phyloP scores from a whole-genome alignment of 2,888 invertebrate species.

The Nasonovia ribisnigri region DNA sequence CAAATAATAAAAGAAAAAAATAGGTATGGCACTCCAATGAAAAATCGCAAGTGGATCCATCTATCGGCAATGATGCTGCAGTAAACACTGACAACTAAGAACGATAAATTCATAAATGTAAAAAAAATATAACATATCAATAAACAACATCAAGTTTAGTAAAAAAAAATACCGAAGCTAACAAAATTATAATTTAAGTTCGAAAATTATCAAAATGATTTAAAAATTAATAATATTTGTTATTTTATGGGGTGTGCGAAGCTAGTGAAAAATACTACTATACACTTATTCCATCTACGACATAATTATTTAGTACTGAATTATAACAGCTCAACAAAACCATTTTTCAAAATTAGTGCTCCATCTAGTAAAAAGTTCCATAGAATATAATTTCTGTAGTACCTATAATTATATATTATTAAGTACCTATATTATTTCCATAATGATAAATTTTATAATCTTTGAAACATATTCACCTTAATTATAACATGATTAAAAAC shows the following conservation, averaged over 20 bases:
- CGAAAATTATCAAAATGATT: too few relatives aligned
- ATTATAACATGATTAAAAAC: neutral
- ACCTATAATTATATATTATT: neutral
- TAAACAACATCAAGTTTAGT: neutral
- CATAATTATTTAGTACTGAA: neutral
- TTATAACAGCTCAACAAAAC: neutral
- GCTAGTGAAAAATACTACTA: neutral
- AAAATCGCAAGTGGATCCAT: neutral
- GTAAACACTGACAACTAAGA: too few relatives aligned
- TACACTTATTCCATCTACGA: neutral
- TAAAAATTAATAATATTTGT: too few relatives aligned
- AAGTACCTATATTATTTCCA: neutral
- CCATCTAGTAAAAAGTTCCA: neutral
- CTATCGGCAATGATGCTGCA: too few relatives aligned
- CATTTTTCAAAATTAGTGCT: neutral
- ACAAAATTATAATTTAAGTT: neutral
- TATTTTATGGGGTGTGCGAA: too few relatives aligned
- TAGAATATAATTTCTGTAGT: neutral
- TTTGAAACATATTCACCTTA: neutral
- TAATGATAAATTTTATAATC: neutral
- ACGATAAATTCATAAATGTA: too few relatives aligned
- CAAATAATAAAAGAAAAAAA: neutral
- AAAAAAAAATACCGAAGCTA: neutral
- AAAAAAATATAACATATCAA: neutral
- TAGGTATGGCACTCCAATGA: neutral